phyloP scores from a whole-genome alignment of 2,888 invertebrate genomes.

The Tenthredo scrophulariae region DNA sequence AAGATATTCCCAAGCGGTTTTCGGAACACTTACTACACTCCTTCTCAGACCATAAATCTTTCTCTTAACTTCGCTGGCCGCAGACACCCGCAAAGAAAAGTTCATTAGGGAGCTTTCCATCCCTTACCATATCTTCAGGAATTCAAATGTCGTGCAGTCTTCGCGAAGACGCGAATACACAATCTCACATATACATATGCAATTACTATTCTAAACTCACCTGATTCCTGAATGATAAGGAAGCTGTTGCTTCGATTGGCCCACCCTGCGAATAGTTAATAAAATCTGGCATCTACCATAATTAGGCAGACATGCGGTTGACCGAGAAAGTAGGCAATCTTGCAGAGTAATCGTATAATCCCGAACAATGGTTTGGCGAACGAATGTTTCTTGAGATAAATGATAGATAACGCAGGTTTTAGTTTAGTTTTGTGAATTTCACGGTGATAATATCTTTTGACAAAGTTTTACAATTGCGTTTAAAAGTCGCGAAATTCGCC shows the following conservation, averaged over 20 bases:
- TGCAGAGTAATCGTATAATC: neutral
- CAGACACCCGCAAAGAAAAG: neutral
- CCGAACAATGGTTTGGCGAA: neutral
- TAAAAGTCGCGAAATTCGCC: neutral
- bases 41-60: conserved; percentile 26
- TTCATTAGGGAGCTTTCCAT: neutral
- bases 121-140: neutral
- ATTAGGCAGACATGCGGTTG: neutral
- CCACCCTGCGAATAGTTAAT: neutral
- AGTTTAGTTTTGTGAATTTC: neutral
- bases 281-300: neutral
- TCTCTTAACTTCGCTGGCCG: neutral
- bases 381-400: neutral
- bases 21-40: conserved; percentile 8
- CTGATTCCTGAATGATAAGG: neutral
- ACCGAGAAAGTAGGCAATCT: neutral
- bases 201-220: neutral
- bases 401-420: conserved; percentile 10
- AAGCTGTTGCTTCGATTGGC: neutral
- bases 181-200: no score
- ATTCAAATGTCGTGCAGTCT: neutral
- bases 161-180: neutral
- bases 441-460: neutral
- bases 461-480: conserved; percentile 6
- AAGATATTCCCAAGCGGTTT: conserved; percentile 33